phyloP scores from a whole-genome alignment of 2,113 vertebrate species.

The Syngnathus scovelli region DNA sequence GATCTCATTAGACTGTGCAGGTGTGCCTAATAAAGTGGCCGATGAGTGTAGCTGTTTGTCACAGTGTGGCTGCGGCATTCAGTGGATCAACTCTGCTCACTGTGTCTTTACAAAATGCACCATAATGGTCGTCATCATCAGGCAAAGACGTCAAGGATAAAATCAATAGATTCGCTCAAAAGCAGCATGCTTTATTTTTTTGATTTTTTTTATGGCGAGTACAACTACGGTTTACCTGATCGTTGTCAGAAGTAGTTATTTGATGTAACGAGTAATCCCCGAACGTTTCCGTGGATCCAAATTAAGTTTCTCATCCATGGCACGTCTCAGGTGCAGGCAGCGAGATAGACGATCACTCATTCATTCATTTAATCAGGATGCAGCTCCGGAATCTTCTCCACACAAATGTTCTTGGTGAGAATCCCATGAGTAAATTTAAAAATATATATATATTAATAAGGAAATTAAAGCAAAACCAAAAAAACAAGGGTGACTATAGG shows the following conservation, averaged over 20 bases:
- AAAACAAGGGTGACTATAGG: slow-evolving; percentile 13
- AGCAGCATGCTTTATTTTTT: slow-evolving; percentile 19
- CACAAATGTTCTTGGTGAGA: slow-evolving; percentile 57
- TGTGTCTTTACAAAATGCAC: not conserved
- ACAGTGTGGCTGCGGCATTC: slow-evolving; percentile 4
- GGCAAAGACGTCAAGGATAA: not conserved
- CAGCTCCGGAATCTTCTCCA: slow-evolving; percentile 57
- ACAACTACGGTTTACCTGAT: slow-evolving; percentile 63
- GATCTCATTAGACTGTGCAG: not conserved
- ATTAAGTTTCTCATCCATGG: slow-evolving; percentile 78
- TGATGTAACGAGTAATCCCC: slow-evolving; percentile 65
- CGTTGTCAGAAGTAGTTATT: slow-evolving; percentile 78
- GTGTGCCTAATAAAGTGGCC: slow-evolving; percentile 8
- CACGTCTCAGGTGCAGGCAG: slow-evolving; percentile 64
- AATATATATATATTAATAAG: slow-evolving; percentile 19
- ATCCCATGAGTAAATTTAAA: slow-evolving; percentile 48
- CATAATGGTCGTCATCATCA: not conserved
- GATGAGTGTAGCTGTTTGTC: not conserved
- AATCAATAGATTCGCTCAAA: slow-evolving; percentile 4
- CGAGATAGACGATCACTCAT: slow-evolving; percentile 62
- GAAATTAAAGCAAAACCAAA: slow-evolving; percentile 20
- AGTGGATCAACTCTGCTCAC: not conserved
- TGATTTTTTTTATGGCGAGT: not conserved
- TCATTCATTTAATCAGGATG: slow-evolving; percentile 40
- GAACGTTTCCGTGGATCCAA: slow-evolving; percentile 70